A percentile compares a stretch with the other conserved stretches of the same genome.
Conservation (phyloP, 2,888 invertebrate genomes). For the Acronicta psi region DNA sequence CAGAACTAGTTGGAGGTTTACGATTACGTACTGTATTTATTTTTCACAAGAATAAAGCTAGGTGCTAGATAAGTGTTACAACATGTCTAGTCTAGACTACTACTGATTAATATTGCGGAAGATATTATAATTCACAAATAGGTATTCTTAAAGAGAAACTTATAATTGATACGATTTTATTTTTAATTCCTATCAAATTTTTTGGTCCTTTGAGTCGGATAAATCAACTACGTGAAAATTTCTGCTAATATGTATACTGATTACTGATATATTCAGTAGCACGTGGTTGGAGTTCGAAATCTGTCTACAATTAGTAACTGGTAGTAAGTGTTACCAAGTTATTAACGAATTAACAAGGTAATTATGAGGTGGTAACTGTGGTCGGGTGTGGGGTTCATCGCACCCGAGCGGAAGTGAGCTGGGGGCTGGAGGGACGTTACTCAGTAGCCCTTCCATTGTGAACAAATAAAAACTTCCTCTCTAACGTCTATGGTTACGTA, state of each 20-base stretch:
- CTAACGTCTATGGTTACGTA: slow-evolving; percentile 25
- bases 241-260: not conserved
- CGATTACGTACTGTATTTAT: slow-evolving; percentile 13
- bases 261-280: not conserved
- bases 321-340: slow-evolving; percentile 12
- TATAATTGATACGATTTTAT: too few relatives aligned
- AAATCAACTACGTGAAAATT: too few relatives aligned
- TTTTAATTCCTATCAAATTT: not conserved
- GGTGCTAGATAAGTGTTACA: slow-evolving; percentile 13
- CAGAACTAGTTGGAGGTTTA: slow-evolving; percentile 4
- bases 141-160: too few relatives aligned
- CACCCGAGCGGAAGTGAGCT: slow-evolving; percentile 58
- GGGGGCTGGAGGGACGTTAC: slow-evolving; percentile 51
- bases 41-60: slow-evolving; percentile 18
- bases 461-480: slow-evolving; percentile 60
- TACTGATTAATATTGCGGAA: slow-evolving; percentile 28
- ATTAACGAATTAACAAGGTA: slow-evolving; percentile 64
- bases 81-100: slow-evolving; percentile 3
- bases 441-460: slow-evolving; percentile 46
- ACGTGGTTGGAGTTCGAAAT: not conserved
- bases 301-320: slow-evolving; percentile 3
- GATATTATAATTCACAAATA: slow-evolving; percentile 12
- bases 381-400: slow-evolving; percentile 57
- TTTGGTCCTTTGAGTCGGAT: not conserved
- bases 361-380: slow-evolving; percentile 59